Evolutionary conservation across 2,888 invertebrate genomes (phyloP), one percentile per base, ranked within the genome.

Genomic region (Microctonus aethiopoides): DNA sequence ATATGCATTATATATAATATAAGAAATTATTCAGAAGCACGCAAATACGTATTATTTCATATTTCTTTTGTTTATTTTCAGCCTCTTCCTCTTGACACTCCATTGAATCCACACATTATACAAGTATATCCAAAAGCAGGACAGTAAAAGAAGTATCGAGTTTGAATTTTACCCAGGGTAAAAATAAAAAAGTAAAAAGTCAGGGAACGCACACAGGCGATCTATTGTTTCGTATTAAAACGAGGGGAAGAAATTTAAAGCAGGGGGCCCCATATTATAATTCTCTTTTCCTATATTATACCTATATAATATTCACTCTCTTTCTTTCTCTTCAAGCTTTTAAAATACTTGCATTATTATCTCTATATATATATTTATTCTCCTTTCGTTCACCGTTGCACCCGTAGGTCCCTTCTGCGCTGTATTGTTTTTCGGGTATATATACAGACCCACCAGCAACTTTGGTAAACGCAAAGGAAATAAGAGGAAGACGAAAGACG

Each of bases 341-440:
- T 7, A 29, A 29, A 3, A 7, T 29, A 7, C 7, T 7, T n/a
- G n/a, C n/a, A 5, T 29, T 29, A 29, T 29, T 29, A 29, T 29
- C 3, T 29, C n/a, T n/a, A n/a, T n/a, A 29, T 29, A 29, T 29
- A 29, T 29, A 29, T 29, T 5, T 29, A 29, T n/a, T 36, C 51
- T 29, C 32, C 13, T 26, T 32, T 4, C 22, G 32, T 59, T 36
- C 39, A 39, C 71, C 67, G 62, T 63, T 71, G 71, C 52, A 67
- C 67, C 66, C 65, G 67, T 68, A 61, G 61, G 72, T 66, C 64
- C 24, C 62, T 39, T 52, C 10, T 26, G 61, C 51, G 62, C 54
- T 16, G 68, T 70, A 71, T 73, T 71, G 73, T 73, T 72, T 74
- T 74, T 77, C 72, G 69, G 67, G 67, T 61, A 66, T 68, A 63